Evolutionary conservation across 2,113 vertebrate genomes (phyloP), one percentile per base, ranked within the genome.

Genomic region (Aegotheles bennettii): DNA sequence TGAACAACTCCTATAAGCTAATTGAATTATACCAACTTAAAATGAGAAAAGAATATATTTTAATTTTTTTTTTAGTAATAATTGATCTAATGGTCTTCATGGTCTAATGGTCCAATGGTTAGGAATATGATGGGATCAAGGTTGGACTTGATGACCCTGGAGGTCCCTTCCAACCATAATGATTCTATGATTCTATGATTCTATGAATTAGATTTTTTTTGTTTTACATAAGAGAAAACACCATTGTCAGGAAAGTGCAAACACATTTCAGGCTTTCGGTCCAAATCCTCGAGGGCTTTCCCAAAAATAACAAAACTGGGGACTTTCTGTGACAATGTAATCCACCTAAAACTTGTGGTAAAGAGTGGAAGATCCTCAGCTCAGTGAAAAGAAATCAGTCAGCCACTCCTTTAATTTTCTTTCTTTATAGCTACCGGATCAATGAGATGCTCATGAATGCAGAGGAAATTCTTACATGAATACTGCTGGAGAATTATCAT

Each of bases 381-480:
- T 11, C 17, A 26, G 19, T 35, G 11, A 25, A 45, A 89, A 64
- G 21, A 87, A 89, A 77, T 70, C 77, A 75, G 26, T 65, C 87
- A 91, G 81, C 45, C 93, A 3, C 53, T 87, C 61, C 63, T 73
- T 76, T 60, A 48, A 71, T 85, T 89, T 78, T 61, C 25, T 67
- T 60, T 61, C 15, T 36, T 78, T 71, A 11, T 36, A 78, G 47
- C 54, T 67, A 35, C 45, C 70, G 69, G 81, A 91, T 84, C 78
- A 76, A 69, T 11, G 63, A 67, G 50, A n/a, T 47, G 21, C 63
- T 94, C 40, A 19, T 63, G 45, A 59, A 78, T 36, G 35, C 81
- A 87, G 81, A 82, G 84, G 93, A 90, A 95, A 69, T 87, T 64
- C 79, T 89, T 47, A 38, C 81, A 36, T 64, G 70, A 95, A 23